Base-by-base conservation (phyloP, 2,888 invertebrate species). In the Troides aeacus region DNA sequence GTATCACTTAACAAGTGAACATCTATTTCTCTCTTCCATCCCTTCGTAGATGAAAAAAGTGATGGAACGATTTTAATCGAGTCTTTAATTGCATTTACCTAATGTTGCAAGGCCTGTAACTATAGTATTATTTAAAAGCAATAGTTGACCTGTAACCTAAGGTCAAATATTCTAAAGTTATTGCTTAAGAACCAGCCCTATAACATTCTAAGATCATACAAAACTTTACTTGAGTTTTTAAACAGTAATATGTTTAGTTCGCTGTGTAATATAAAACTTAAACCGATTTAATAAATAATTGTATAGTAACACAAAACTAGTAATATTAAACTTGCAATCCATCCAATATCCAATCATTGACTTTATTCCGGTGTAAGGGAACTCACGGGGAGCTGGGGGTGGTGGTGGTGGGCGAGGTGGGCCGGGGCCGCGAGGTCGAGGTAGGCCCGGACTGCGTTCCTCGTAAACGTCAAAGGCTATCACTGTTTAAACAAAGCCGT, bases 381-480 rank as follows among this genome's bases (percentile, higher is more conserved):
- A 53, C 64, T 64, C 60, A 24, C 8, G 42, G 64, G 64, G 64
- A 36, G 63, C 39, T 18, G 60, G 18, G 64, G 64, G 64, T 24
- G 68, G 64, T 8, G 21, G 10, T 10, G 36, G 73, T 68, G 71
- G 71, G 63, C 74, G 69, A 71, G 71, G 63, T 73, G 71, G 73
- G 74, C 53, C 5, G 30, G 30, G 30, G 66, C 69, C 69, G 71
- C 60, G 70, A 68, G 73, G 71, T 68, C 23, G 67, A 70, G 62
- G 65, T 62, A 71, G 77, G 72, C 77, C 30, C 75, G 77, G 82
- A 89, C 88, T 89, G 89, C 87, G 85, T 89, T 88, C 87, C 78
- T 82, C 89, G 89, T 89, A 86, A 87, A 88, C 85, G 89, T 89
- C 89, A 85, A 79, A 82, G 81, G 80, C 81, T 84, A 88, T 88